Evolutionary conservation across 2,797 vertebrate genomes (phyloP), one percentile per base, ranked within the genome.

Genomic region (Tolypeutes matacus): DNA sequence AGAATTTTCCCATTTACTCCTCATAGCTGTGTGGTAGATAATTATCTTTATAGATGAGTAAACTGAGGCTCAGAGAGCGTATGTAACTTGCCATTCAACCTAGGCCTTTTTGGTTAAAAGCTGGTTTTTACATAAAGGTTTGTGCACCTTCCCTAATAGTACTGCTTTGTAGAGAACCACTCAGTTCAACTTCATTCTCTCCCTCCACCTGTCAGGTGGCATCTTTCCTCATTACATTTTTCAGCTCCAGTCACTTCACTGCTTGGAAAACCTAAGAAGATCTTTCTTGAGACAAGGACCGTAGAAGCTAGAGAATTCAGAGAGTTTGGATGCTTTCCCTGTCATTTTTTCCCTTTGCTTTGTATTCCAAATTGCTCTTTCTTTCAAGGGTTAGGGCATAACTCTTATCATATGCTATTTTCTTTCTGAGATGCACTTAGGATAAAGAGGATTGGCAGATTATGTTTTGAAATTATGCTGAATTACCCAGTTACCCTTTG

Each of bases 391-490:
- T 36, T 6, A 60, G 67, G 17, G 0, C 56, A n/a, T 31, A 65
- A 42, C 42, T 65, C 29, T 60, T 36, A 60, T 25, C 42, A 2
- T 13, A 3, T 14, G 58, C 51, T 46, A 5, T 70, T 58, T 60
- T 53, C 31, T 87, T 70, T 29, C 84, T 29, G 36, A 27, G 56
- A 10, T 21, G 27, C 27, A 31, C 12, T 56, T 11, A 5, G 53
- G 67, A 58, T 31, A 51, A 58, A 27, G 49, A 65, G 60, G n/a
- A 34, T 46, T 46, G 31, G 25, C 60, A 82, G 73, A 8, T 23
- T 65, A 13, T 51, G 13, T 85, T 96, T 90, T 67, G 11, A 73
- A 65, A 76, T 82, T 49, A 70, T 80, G 65, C 29, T n/a, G 39
- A 31, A 42, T 76, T 46, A 20, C n/a, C 72, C 1, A 31, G 34